These are phyloP conservation scores for Panthera uncia DNA, from an alignment of 2,113 vertebrate genomes.

Conservation along the genomic window DNA sequence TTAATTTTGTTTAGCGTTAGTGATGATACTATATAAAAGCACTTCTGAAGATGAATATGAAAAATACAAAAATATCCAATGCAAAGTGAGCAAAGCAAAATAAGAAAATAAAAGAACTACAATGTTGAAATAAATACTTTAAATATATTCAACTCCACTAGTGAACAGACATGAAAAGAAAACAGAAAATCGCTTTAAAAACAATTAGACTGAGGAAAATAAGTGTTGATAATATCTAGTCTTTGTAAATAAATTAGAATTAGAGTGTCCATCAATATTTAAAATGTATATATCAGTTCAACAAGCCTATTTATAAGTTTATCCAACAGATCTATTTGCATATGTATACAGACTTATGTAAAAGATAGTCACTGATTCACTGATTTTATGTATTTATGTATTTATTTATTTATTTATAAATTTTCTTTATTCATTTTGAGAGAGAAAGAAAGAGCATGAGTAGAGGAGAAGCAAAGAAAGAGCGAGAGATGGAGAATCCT, in stretches of 20 bases:
- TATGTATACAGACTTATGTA: not conserved
- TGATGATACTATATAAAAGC: not conserved
- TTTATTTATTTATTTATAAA: too few species aligned
- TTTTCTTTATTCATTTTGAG: too few species aligned
- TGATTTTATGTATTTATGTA: not conserved
- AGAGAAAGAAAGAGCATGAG: too few species aligned
- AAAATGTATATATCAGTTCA: not conserved
- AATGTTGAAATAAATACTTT: not conserved
- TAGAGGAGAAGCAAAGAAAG: too few species aligned
- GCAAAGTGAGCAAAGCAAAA: not conserved
- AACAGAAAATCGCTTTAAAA: not conserved
- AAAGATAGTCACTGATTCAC: not conserved
- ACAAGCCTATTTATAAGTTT: not conserved
- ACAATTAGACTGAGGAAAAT: not conserved
- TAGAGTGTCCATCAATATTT: not conserved
- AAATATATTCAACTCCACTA: not conserved
- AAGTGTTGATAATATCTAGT: not conserved
- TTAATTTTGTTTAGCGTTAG: not conserved
- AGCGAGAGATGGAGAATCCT: too few species aligned
- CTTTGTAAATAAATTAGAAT: conserved; percentile 7
- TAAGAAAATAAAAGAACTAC: not conserved
- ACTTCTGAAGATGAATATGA: not conserved
- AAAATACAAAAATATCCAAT: not conserved
- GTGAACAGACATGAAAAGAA: not conserved
- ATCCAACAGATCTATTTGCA: not conserved